These are phyloP conservation scores for Lycophotia porphyrea DNA, from an alignment of 2,888 invertebrate genomes.

Conservation along the genomic window DNA sequence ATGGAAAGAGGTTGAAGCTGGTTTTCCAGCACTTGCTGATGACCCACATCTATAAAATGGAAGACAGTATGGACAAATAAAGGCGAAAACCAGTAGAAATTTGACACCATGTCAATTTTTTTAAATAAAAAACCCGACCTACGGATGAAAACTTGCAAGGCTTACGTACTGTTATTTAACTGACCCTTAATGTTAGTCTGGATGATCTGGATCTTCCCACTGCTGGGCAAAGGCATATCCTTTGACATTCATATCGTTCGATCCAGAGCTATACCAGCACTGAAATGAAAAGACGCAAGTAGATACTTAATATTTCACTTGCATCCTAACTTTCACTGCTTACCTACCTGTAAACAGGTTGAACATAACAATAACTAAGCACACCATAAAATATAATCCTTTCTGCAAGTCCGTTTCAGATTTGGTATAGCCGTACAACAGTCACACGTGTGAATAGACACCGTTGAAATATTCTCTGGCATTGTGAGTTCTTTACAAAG, in stretches of 20 bases:
- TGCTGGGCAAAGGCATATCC: neutral
- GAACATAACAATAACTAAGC: constrained; percentile 12
- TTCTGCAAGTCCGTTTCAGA: constrained; percentile 48
- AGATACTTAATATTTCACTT: neutral
- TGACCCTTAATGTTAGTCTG: neutral
- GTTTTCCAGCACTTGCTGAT: neutral
- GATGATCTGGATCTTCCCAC: neutral
- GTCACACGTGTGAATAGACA: constrained; percentile 52
- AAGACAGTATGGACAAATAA: neutral
- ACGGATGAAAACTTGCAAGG: neutral
- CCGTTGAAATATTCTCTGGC: constrained; percentile 61
- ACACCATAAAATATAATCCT: constrained; percentile 38
- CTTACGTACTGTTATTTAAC: neutral
- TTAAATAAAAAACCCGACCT: neutral
- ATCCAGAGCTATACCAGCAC: neutral
- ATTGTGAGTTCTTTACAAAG: constrained; percentile 78
- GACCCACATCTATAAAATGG: neutral
- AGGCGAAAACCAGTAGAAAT: neutral
- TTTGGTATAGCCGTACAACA: constrained; percentile 39
- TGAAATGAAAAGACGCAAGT: neutral
- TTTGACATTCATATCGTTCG: neutral
- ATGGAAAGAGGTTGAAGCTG: no score
- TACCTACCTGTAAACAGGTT: neutral
- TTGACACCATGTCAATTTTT: neutral
- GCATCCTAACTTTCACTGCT: constrained; percentile 14